Evolutionary conservation across 2,888 invertebrate genomes (phyloP).

Genomic region (Leucozona laternaria): DNA sequence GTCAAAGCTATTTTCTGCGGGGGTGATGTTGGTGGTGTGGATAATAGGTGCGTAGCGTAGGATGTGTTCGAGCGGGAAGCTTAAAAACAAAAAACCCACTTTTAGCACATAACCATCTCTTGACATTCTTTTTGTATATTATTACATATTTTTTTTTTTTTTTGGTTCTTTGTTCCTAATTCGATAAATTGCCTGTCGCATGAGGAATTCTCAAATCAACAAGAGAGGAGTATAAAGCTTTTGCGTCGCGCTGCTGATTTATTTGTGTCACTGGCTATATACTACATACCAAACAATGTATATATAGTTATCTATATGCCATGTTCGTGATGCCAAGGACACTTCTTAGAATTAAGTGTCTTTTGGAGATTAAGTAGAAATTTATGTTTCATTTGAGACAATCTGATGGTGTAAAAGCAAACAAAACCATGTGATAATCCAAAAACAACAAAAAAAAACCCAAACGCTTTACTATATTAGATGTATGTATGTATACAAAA

Average conservation of each 20-base stretch:
- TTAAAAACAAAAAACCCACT: conserved; percentile 37
- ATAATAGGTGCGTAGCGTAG: conserved; percentile 56
- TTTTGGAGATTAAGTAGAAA: conserved; percentile 71
- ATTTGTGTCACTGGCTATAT: conserved; percentile 40
- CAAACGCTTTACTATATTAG: neutral
- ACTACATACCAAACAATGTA: conserved; percentile 8
- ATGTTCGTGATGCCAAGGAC: conserved; percentile 66
- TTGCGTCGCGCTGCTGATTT: conserved; percentile 43
- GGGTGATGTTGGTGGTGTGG: no score
- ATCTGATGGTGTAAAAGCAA: conserved; percentile 64
- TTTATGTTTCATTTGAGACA: conserved; percentile 70
- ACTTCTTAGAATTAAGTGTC: conserved; percentile 68
- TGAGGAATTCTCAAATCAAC: conserved; percentile 67
- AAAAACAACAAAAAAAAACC: conserved; percentile 40
- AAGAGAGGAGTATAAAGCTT: conserved; percentile 25
- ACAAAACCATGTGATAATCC: conserved; percentile 72
- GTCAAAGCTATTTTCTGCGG: conserved; percentile 17
- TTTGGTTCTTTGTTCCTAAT: conserved; percentile 50
- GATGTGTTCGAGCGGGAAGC: conserved; percentile 16
- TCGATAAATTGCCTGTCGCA: conserved; percentile 73
- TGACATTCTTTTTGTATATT: conserved; percentile 49
- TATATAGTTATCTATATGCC: neutral
- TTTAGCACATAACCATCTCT: conserved; percentile 55
- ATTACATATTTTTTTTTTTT: conserved; percentile 43
- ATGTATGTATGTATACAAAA: neutral